A percentile compares a stretch with the other conserved stretches of the same genome.
phyloP scores from a whole-genome alignment of 1,140 invertebrate species.

The Zaprionus davidi region DNA sequence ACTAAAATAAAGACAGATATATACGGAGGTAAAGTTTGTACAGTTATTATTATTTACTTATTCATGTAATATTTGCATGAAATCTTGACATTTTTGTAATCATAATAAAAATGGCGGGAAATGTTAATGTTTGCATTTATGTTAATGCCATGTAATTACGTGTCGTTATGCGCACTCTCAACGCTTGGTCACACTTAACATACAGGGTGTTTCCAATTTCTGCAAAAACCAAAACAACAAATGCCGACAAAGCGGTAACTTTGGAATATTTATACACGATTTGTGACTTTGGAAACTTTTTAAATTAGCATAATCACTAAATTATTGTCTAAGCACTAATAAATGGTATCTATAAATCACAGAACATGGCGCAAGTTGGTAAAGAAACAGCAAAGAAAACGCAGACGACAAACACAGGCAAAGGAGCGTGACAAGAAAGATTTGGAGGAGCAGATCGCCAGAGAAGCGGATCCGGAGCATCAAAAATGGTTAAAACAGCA shows the following conservation, averaged over 20 bases:
- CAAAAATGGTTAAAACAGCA: conserved; percentile 68
- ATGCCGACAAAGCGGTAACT: conserved; percentile 41
- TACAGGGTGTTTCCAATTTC: conserved; percentile 10
- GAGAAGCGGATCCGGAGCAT: conserved; percentile 72
- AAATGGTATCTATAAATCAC: neutral
- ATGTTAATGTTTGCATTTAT: neutral
- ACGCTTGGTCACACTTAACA: neutral
- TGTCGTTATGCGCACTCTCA: neutral
- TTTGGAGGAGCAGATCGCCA: conserved; percentile 53
- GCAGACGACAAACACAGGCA: conserved; percentile 82
- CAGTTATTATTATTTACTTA: neutral
- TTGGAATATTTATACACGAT: neutral
- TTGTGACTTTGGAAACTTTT: neutral
- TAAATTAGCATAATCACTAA: neutral
- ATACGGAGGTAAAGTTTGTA: neutral
- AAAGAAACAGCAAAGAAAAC: conserved; percentile 85
- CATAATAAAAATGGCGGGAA: neutral
- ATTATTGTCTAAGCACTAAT: neutral
- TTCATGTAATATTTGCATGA: neutral
- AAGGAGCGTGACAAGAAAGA: conserved; percentile 68
- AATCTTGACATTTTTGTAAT: neutral
- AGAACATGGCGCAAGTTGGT: conserved; percentile 84
- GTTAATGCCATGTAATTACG: neutral
- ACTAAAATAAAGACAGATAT: neutral
- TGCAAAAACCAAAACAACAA: conserved; percentile 1